Conservation (phyloP, 2,888 invertebrate genomes). For the Choreutis nemorana region DNA sequence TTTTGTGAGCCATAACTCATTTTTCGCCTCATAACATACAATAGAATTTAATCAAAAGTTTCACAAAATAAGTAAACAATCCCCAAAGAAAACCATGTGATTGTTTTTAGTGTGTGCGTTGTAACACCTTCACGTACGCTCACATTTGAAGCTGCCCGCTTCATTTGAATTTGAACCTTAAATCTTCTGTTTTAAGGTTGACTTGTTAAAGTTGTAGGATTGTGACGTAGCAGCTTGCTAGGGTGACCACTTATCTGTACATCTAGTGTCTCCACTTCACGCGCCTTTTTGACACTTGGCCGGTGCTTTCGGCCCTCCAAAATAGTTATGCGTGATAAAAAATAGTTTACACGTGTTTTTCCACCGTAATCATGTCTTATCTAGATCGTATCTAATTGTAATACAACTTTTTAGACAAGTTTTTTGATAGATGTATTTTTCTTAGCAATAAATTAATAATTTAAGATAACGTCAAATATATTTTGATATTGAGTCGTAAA, state of each 20-base stretch:
- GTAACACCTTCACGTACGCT: too few relatives aligned
- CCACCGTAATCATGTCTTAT: constrained; percentile 29
- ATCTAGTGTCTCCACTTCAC: constrained; percentile 50
- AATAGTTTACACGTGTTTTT: constrained; percentile 40
- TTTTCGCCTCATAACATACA: too few relatives aligned
- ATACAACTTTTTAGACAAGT: constrained; percentile 11
- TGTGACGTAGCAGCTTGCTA: too few relatives aligned
- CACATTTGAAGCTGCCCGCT: too few relatives aligned
- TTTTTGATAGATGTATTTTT: constrained; percentile 19
- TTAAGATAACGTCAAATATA: constrained; percentile 4
- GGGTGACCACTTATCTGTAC: constrained; percentile 36
- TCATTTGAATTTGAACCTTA: too few relatives aligned
- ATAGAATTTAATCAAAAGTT: too few relatives aligned
- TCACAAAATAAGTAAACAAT: too few relatives aligned
- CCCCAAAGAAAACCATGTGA: too few relatives aligned
- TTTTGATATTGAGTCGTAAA: constrained; percentile 23
- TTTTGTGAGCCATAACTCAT: too few relatives aligned
- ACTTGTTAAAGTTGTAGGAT: too few relatives aligned
- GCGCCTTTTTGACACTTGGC: constrained; percentile 50
- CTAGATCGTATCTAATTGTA: constrained; percentile 25
- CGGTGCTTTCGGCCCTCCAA: constrained; percentile 21
- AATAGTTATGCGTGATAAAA: constrained; percentile 31
- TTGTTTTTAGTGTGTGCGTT: too few relatives aligned
- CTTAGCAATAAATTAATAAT: neutral
- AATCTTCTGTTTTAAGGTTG: too few relatives aligned